phyloP scores from a whole-genome alignment of 1,140 invertebrate genomes.

The Hermetia illucens region DNA sequence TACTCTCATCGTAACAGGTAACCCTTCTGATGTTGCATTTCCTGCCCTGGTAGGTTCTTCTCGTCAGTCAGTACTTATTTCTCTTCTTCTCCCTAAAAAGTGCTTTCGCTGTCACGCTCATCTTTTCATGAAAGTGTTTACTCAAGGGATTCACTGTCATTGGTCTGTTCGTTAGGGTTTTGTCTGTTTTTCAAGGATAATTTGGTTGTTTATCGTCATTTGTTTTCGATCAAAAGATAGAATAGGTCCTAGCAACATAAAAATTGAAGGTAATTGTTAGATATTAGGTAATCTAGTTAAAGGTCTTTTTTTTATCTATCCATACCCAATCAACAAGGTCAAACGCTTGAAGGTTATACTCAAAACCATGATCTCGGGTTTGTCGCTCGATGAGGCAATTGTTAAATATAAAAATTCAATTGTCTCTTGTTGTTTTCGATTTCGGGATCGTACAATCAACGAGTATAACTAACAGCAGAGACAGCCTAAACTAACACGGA shows the following conservation, averaged over 20 bases:
- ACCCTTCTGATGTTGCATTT: no score
- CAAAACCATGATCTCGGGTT: constrained; percentile 24
- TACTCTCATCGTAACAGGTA: no score
- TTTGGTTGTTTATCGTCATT: neutral
- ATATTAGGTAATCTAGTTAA: neutral
- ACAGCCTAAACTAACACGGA: no score
- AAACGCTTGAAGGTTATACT: neutral
- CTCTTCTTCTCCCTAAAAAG: no score
- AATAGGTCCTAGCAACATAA: neutral
- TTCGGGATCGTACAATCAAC: constrained; percentile 28
- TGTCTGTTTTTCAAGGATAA: neutral
- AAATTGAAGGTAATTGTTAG: neutral
- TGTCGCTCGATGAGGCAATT: constrained; percentile 27
- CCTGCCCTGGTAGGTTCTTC: no score
- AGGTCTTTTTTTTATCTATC: neutral
- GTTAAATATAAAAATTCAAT: constrained; percentile 16
- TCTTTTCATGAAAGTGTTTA: no score
- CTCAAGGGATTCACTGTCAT: no score
- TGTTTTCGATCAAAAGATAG: neutral
- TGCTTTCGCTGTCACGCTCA: no score
- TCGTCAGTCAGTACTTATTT: no score
- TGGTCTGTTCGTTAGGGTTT: no score
- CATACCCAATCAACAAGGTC: neutral
- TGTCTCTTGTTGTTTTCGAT: constrained; percentile 31
- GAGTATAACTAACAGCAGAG: neutral